Percentiles rank a stretch among this genome's conserved stretches.
phyloP scores from a whole-genome alignment of 2,797 vertebrate genomes.

The Periophthalmus magnuspinnatus region DNA sequence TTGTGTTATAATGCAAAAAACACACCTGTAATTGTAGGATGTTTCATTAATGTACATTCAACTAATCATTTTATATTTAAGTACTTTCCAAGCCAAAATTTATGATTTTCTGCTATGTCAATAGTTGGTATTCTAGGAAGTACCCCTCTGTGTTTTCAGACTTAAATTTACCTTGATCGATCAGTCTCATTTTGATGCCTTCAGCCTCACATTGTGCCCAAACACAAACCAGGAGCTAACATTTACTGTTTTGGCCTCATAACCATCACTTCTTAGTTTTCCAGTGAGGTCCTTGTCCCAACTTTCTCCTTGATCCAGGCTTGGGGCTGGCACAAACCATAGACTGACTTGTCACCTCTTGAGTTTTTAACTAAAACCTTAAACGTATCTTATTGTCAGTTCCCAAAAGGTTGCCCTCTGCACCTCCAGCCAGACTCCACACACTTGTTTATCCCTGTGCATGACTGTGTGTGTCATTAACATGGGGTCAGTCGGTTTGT shows the following conservation, averaged over 20 bases:
- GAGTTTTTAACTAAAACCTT: neutral
- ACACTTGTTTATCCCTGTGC: conserved; percentile 35
- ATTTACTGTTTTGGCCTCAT: neutral
- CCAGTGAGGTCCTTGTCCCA: neutral
- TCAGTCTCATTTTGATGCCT: neutral
- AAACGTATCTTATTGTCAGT: neutral
- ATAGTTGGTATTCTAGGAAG: no score
- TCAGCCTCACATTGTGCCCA: neutral
- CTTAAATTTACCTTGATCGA: no score
- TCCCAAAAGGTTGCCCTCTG: conserved; percentile 1
- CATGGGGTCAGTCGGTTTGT: conserved; percentile 64
- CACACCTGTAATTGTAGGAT: no score
- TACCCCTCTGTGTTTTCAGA: no score
- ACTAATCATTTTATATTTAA: no score
- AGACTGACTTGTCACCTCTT: neutral
- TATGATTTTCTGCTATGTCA: no score
- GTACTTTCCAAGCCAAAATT: no score
- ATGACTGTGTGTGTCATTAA: conserved; percentile 34
- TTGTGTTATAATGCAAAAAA: neutral
- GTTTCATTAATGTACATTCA: no score
- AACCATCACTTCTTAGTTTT: neutral
- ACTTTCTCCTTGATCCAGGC: neutral
- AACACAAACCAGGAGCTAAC: neutral
- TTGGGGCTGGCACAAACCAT: neutral
- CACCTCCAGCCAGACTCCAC: no score